These are phyloP conservation scores for Apantesis nais DNA, from an alignment of 2,888 invertebrate genomes.

Conservation along the genomic window DNA sequence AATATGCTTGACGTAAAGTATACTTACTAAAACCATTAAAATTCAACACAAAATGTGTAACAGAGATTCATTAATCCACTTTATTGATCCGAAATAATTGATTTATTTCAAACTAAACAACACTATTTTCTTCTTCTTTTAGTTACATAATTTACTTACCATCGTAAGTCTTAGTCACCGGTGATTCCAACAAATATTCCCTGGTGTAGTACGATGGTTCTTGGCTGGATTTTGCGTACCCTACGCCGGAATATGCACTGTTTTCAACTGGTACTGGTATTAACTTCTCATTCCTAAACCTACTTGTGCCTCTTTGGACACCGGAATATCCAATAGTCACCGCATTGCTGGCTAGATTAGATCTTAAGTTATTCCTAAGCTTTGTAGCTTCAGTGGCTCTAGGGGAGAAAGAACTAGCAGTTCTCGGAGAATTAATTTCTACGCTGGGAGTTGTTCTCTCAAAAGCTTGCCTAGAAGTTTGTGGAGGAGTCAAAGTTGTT, in stretches of 20 bases:
- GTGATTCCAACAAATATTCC: slow-evolving; percentile 79
- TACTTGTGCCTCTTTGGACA: slow-evolving; percentile 28
- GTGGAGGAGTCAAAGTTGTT: slow-evolving; percentile 32
- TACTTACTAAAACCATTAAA: too few species aligned
- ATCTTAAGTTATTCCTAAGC: slow-evolving; percentile 27
- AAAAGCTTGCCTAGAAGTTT: slow-evolving; percentile 28
- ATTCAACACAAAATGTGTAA: too few species aligned
- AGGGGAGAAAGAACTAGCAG: slow-evolving; percentile 23
- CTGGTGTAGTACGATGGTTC: slow-evolving; percentile 77
- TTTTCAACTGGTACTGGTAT: slow-evolving; percentile 65
- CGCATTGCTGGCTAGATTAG: slow-evolving; percentile 14
- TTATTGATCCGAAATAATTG: too few species aligned
- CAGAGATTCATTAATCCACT: too few species aligned
- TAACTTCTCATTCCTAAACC: slow-evolving; percentile 52
- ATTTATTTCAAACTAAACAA: too few species aligned
- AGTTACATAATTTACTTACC: slow-evolving; percentile 59
- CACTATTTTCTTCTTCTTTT: not conserved
- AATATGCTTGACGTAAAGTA: too few species aligned
- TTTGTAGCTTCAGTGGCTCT: slow-evolving; percentile 35
- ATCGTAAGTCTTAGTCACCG: slow-evolving; percentile 77
- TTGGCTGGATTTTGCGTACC: slow-evolving; percentile 62
- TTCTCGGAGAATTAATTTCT: slow-evolving; percentile 34
- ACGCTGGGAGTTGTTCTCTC: slow-evolving; percentile 31
- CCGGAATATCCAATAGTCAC: slow-evolving; percentile 33
- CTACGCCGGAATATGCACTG: slow-evolving; percentile 63